Evolutionary conservation across 2,888 invertebrate genomes (phyloP).

Genomic region (Thyatira batis): DNA sequence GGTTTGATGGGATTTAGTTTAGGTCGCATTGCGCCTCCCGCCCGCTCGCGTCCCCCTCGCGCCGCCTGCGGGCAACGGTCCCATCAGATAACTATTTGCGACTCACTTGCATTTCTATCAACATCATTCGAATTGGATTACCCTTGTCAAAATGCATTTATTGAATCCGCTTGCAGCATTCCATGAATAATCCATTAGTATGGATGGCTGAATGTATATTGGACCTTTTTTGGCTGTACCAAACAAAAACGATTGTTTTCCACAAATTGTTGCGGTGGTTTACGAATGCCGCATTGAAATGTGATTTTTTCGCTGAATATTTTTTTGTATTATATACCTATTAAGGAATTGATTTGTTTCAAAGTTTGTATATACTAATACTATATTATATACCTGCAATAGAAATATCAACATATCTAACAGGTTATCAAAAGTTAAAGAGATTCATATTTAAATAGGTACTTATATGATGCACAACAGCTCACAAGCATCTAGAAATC

Average conservation of each 20-base stretch:
- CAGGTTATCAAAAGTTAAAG: not conserved
- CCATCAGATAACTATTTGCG: slow-evolving; percentile 21
- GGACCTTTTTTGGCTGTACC: not conserved
- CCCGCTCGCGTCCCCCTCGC: slow-evolving; percentile 6
- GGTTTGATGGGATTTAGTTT: not conserved
- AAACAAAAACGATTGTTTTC: not conserved
- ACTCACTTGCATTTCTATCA: slow-evolving; percentile 20
- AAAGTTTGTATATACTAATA: no score
- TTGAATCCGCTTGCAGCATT: slow-evolving; percentile 8
- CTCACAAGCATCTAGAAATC: not conserved
- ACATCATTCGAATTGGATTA: slow-evolving; percentile 29
- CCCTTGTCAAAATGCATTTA: slow-evolving; percentile 7
- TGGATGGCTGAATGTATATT: slow-evolving; percentile 9
- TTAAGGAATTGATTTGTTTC: no score
- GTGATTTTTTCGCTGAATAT: not conserved
- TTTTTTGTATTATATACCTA: no score
- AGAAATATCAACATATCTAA: not conserved
- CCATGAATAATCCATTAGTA: slow-evolving; percentile 35
- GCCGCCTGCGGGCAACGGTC: slow-evolving; percentile 7
- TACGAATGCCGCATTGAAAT: not conserved
- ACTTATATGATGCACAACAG: not conserved
- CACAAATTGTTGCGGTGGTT: not conserved
- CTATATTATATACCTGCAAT: no score
- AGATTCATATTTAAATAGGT: not conserved
- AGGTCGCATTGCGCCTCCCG: not conserved